A percentile compares a stretch with the other conserved stretches of the same genome.
Conservation (phyloP, 2,113 vertebrate genomes). For the Lophochroa leadbeateri region DNA sequence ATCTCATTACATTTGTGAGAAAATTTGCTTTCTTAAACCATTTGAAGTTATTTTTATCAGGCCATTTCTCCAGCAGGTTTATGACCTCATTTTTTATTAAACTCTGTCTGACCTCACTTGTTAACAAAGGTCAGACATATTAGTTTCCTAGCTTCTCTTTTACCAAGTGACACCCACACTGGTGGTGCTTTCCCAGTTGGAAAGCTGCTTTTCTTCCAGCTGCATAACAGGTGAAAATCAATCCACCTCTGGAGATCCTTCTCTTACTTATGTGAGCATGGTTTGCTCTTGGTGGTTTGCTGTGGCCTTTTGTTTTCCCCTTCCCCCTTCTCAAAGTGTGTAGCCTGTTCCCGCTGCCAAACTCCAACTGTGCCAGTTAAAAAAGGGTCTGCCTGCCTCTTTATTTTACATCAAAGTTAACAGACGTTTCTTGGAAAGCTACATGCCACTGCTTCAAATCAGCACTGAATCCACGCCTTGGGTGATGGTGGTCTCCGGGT, state of each 20-base stretch:
- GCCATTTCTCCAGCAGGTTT: not conserved
- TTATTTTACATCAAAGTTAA: not conserved
- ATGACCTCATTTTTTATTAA: not conserved
- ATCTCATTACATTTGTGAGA: not conserved
- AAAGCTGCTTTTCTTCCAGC: not conserved
- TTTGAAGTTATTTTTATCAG: not conserved
- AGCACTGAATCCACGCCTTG: not conserved
- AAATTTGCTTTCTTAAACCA: not conserved
- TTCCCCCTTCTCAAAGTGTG: not conserved
- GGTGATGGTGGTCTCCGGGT: not conserved
- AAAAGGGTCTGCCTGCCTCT: not conserved
- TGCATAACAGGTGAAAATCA: not conserved
- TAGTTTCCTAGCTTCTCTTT: not conserved
- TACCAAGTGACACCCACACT: not conserved
- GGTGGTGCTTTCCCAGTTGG: not conserved
- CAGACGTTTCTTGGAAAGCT: not conserved
- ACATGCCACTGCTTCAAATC: not conserved
- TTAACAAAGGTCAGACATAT: not conserved
- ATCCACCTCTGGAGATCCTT: not conserved
- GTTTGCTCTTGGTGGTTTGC: not conserved
- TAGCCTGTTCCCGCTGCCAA: too few species aligned
- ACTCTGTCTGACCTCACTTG: not conserved
- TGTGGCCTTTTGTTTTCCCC: not conserved
- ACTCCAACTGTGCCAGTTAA: not conserved
- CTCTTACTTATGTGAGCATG: not conserved